phyloP scores from a whole-genome alignment of 2,888 invertebrate species.

The Limenitis camilla region DNA sequence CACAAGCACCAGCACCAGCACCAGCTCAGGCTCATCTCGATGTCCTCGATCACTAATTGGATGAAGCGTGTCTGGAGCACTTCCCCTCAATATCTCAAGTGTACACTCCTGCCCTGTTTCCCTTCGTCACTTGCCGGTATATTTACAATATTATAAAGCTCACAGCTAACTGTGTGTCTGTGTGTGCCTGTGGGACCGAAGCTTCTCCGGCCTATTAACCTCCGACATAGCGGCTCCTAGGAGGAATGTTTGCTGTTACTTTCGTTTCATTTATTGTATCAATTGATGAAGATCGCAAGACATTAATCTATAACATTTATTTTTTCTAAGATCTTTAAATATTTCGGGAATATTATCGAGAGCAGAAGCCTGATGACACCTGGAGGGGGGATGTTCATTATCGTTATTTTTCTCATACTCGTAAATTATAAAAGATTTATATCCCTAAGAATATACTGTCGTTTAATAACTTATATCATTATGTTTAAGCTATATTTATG shows the following conservation, averaged over 20 bases:
- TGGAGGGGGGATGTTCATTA: too few species aligned
- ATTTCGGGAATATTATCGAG: too few species aligned
- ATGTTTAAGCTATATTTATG: too few species aligned
- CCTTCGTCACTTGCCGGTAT: neutral
- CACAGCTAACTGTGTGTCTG: slow-evolving; percentile 4
- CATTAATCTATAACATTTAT: too few species aligned
- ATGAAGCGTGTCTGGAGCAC: neutral
- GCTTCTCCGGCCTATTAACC: slow-evolving; percentile 6
- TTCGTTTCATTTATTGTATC: too few species aligned
- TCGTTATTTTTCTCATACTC: too few species aligned
- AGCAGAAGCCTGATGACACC: too few species aligned
- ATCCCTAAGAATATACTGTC: too few species aligned
- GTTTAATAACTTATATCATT: too few species aligned
- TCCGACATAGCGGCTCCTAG: slow-evolving; percentile 4
- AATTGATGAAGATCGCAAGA: too few species aligned
- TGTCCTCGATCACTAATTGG: neutral
- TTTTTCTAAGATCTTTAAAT: too few species aligned
- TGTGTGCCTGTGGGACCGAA: slow-evolving; percentile 1
- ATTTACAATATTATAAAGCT: slow-evolving; percentile 3
- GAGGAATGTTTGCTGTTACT: neutral
- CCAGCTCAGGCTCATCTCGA: neutral
- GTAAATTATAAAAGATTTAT: too few species aligned
- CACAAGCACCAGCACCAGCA: neutral
- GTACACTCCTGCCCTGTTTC: neutral
- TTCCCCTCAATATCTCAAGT: neutral